Base-by-base conservation (phyloP, 2,888 invertebrate genomes). In the Orthosia cruda region DNA sequence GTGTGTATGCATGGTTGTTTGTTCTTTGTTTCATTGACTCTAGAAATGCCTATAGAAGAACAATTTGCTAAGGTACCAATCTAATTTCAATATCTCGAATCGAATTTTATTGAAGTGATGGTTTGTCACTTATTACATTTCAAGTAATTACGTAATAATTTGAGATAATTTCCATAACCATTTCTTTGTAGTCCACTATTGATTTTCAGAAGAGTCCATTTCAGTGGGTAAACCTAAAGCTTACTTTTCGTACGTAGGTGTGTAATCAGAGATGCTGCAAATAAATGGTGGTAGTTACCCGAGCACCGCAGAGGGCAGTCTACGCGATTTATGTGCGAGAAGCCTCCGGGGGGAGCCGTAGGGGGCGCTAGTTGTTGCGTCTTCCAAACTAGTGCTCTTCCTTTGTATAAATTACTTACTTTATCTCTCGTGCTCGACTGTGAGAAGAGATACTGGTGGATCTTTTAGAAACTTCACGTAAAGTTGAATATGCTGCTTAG, bases 271-370 rank as follows among this genome's bases (percentile, higher is more conserved):
- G 93, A 92, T 90, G 92, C 89, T 91, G 92, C 90, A 94, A 95
- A 96, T 93, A 95, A 95, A 96, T 95, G 95, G 93, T 83, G 89
- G 94, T 94, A 95, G 95, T 96, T 95, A 95, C 93, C 92, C 89
- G 91, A 91, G 91, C 91, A 92, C 96, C 96, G 93, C 95, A 94
- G 94, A 94, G 95, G 95, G 94, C 93, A 94, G 94, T 95, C 93
- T 90, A 91, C 83, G 88, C 92, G 93, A 96, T 96, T 96, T 96
- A 96, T 96, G 94, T 91, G 83, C 91, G 88, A 90, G 78, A 50
- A 83, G 77, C 77, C 85, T 85, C 83, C 85, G 77, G 70, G 81
- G 84, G 80, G 77, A 79, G 75, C 85, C 82, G 86, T 79, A 74
- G 78, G 81, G 85, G 77, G 78, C 83, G 77, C 77, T 88, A 84